Conservation (phyloP, 2,797 vertebrate species). For the Basileuterus tristriatus region DNA sequence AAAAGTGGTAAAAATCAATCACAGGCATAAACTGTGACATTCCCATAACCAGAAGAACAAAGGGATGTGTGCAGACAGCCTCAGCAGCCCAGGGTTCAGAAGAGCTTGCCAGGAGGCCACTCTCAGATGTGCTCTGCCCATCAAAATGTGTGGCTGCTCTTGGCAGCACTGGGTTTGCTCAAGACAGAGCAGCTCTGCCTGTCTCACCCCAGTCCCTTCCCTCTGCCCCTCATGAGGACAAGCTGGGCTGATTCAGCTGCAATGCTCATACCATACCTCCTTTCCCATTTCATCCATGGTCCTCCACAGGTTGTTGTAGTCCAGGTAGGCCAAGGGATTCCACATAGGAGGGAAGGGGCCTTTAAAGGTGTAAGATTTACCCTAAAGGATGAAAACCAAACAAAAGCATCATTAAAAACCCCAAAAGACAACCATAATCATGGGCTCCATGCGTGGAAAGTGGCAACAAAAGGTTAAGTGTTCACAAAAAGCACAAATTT, state of each 20-base stretch:
- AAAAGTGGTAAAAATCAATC: neutral
- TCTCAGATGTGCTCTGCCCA: neutral
- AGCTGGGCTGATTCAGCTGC: neutral
- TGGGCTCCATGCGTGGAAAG: fast-evolving
- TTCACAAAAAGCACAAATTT: neutral
- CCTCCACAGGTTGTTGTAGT: slow-evolving; percentile 94
- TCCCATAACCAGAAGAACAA: fast-evolving
- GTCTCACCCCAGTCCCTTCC: neutral
- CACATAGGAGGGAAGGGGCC: slow-evolving; percentile 87
- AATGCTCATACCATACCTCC: slow-evolving; percentile 80
- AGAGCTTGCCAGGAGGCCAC: neutral
- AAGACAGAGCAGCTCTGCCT: neutral
- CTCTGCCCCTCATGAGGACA: neutral
- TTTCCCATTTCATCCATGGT: slow-evolving; percentile 93
- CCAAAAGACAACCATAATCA: neutral
- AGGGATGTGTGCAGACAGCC: neutral
- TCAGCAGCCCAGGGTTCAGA: neutral
- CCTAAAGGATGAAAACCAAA: slow-evolving; percentile 73
- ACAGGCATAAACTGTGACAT: neutral
- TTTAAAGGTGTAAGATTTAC: slow-evolving; percentile 89
- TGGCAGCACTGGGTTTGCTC: neutral
- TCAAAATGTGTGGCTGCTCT: neutral
- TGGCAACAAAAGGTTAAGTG: neutral
- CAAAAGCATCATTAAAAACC: neutral
- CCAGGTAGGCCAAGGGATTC: slow-evolving; percentile 89